Percentiles rank a stretch among this genome's conserved stretches.
Conservation (phyloP, 2,797 vertebrate species). For the Crenuchus spilurus region DNA sequence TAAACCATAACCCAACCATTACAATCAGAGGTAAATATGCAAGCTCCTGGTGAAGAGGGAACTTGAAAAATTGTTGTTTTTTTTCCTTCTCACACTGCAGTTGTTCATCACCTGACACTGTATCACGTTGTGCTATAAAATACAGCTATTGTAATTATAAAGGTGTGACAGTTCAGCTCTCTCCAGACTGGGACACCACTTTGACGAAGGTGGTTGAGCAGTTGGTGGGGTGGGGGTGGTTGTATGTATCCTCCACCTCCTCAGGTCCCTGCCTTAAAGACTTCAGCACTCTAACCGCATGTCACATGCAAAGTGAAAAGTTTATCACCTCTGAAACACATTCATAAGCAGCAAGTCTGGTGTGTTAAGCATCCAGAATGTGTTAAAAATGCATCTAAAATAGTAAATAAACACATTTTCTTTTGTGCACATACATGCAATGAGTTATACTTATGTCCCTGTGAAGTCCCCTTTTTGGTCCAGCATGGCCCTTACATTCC, state of each 20-base stretch:
- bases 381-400: slow-evolving; percentile 50
- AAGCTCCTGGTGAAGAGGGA: slow-evolving; percentile 48
- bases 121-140: slow-evolving; percentile 54
- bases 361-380: slow-evolving; percentile 61
- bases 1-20: slow-evolving; percentile 29
- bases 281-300: slow-evolving; percentile 58
- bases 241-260: slow-evolving; percentile 63
- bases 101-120: slow-evolving; percentile 56
- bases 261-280: slow-evolving; percentile 58
- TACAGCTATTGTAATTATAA: slow-evolving; percentile 60
- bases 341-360: slow-evolving; percentile 67
- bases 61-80: slow-evolving; percentile 51
- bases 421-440: slow-evolving; percentile 53
- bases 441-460: too few relatives aligned
- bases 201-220: slow-evolving; percentile 53
- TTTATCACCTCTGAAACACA: slow-evolving; percentile 80
- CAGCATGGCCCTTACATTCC: too few relatives aligned
- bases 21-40: slow-evolving; percentile 32
- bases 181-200: slow-evolving; percentile 50
- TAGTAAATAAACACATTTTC: slow-evolving; percentile 69
- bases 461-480: too few relatives aligned
- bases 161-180: slow-evolving; percentile 58
- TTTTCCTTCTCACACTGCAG: slow-evolving; percentile 49
- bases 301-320: slow-evolving; percentile 74
- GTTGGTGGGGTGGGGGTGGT: background rate